Conservation (phyloP, 2,113 vertebrate species). For the Mesembrinibis cayennensis region DNA sequence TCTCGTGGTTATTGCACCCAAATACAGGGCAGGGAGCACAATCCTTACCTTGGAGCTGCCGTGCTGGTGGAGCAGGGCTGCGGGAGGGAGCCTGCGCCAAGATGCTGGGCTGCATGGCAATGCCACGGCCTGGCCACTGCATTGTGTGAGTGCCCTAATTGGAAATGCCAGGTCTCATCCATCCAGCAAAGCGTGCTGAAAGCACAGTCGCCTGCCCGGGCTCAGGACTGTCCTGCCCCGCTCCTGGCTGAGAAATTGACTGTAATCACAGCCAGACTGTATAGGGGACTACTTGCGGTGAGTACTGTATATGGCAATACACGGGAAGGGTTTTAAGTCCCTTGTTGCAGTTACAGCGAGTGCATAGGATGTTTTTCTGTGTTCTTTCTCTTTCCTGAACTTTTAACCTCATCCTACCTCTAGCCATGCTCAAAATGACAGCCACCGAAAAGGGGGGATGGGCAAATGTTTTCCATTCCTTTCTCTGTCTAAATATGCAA, state of each 20-base stretch:
- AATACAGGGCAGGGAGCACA: neutral
- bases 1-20: rapidly evolving
- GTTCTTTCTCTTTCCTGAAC: slow-evolving; percentile 22
- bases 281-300: neutral
- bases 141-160: neutral
- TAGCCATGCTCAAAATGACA: slow-evolving; percentile 47
- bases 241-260: neutral
- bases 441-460: neutral
- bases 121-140: neutral
- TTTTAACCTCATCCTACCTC: slow-evolving; percentile 60
- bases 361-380: neutral
- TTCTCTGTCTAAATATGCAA: slow-evolving; percentile 39
- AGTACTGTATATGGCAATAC: neutral
- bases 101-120: slow-evolving; percentile 3
- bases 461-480: slow-evolving; percentile 32
- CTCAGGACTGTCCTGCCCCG: neutral
- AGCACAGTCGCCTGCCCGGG: neutral
- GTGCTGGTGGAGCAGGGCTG: neutral
- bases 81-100: neutral
- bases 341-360: neutral
- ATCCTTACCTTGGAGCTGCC: neutral
- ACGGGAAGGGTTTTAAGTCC: neutral
- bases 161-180: slow-evolving; percentile 20
- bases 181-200: neutral
- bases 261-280: neutral